Conservation (phyloP, 2,113 vertebrate genomes). For the Serinus canaria region DNA sequence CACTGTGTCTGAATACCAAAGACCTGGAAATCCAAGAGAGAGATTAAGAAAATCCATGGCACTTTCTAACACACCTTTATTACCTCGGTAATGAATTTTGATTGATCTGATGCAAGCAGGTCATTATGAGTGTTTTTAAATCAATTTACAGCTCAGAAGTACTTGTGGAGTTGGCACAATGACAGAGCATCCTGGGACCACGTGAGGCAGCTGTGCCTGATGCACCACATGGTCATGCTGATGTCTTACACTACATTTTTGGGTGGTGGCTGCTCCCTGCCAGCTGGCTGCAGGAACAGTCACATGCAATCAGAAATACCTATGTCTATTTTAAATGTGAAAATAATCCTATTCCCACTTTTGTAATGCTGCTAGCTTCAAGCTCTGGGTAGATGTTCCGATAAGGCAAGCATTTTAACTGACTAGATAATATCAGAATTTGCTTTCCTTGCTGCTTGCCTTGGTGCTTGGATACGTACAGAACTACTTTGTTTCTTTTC, state of each 20-base stretch:
- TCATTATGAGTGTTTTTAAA: neutral
- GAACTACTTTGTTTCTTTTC: neutral
- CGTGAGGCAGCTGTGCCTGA: neutral
- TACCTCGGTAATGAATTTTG: neutral
- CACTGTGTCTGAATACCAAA: neutral
- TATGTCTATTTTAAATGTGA: neutral
- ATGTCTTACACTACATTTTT: neutral
- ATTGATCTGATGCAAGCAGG: conserved; percentile 14
- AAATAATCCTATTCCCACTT: neutral
- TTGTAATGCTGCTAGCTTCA: neutral
- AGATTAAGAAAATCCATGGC: conserved; percentile 25
- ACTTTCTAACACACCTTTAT: neutral
- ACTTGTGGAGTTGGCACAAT: neutral
- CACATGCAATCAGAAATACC: neutral
- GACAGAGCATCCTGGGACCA: neutral
- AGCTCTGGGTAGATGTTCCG: neutral
- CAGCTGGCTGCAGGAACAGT: neutral
- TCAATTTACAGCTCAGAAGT: conserved; percentile 3
- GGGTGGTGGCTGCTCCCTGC: neutral
- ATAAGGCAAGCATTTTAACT: neutral
- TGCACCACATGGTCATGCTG: neutral
- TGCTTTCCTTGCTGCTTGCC: neutral
- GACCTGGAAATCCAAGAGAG: neutral
- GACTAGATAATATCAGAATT: neutral
- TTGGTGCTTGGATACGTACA: neutral